Evolutionary conservation across 2,797 vertebrate genomes (phyloP).

Genomic region (Artibeus jamaicensis): DNA sequence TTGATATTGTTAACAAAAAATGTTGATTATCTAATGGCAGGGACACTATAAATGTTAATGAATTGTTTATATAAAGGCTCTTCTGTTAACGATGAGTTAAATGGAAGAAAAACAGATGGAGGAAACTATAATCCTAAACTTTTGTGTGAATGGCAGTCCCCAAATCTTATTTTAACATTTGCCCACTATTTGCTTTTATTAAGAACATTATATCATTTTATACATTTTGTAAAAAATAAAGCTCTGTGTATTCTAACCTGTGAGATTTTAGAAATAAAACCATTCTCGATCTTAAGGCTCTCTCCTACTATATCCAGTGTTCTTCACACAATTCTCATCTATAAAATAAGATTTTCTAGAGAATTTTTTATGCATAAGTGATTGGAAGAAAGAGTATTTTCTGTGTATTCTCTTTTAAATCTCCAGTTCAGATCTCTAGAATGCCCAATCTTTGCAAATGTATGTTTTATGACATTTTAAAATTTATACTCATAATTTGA

Average conservation of each 20-base stretch:
- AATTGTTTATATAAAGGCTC: not conserved
- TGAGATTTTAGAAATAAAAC: not conserved
- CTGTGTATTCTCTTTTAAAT: not conserved
- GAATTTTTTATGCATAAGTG: not conserved
- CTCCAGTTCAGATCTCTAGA: not conserved
- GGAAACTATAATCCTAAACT: not conserved
- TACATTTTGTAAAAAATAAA: not conserved
- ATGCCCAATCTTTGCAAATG: not conserved
- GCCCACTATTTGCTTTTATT: slow-evolving; percentile 2
- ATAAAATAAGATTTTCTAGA: not conserved
- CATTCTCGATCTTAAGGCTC: not conserved
- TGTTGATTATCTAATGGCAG: not conserved
- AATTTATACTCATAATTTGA: not conserved
- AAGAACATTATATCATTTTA: not conserved
- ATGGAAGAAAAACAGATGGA: not conserved
- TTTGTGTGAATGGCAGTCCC: not conserved
- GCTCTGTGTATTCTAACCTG: not conserved
- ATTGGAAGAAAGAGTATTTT: not conserved
- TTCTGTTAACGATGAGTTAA: not conserved
- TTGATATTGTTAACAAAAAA: not conserved
- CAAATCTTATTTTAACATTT: not conserved
- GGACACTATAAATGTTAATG: not conserved
- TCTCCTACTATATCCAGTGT: not conserved
- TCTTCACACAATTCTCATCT: not conserved
- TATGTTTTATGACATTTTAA: not conserved